Percentiles rank a stretch among this genome's conserved stretches.
These are phyloP conservation scores for Lochmaea crataegi DNA, from an alignment of 2,888 invertebrate genomes.

Conservation along the genomic window DNA sequence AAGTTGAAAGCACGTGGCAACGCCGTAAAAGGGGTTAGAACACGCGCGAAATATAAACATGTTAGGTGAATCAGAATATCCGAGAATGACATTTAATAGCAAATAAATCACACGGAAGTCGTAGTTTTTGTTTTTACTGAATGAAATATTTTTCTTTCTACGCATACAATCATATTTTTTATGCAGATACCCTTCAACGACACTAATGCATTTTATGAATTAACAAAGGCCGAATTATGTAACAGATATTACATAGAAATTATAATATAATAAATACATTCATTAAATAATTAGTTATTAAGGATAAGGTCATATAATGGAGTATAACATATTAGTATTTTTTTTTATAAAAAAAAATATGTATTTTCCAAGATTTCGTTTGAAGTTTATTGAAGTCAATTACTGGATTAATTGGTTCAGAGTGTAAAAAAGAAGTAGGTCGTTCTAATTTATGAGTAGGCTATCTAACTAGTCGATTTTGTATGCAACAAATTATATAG, in stretches of 20 bases:
- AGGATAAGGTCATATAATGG: constrained; percentile 21
- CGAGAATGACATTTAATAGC: too few species aligned
- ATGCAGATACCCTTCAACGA: not conserved
- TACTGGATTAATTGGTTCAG: not conserved
- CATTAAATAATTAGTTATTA: constrained; percentile 16
- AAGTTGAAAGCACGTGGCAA: too few species aligned
- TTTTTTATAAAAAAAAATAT: not conserved
- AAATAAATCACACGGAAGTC: too few species aligned
- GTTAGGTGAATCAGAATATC: too few species aligned
- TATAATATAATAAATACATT: not conserved
- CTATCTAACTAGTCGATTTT: too few species aligned
- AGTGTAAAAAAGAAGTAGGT: not conserved
- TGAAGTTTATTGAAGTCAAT: not conserved
- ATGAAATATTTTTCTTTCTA: too few species aligned
- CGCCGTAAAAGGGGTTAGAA: too few species aligned
- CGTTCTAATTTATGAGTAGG: not conserved
- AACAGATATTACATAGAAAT: not conserved
- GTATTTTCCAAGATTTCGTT: not conserved
- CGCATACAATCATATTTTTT: too few species aligned
- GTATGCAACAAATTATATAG: too few species aligned
- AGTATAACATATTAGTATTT: not conserved
- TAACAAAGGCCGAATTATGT: not conserved
- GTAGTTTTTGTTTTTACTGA: too few species aligned
- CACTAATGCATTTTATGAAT: not conserved
- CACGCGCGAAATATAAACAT: too few species aligned